Conservation (phyloP, 37 sponge, comb jelly and placozoan species). For the Tethya wilhelma region DNA sequence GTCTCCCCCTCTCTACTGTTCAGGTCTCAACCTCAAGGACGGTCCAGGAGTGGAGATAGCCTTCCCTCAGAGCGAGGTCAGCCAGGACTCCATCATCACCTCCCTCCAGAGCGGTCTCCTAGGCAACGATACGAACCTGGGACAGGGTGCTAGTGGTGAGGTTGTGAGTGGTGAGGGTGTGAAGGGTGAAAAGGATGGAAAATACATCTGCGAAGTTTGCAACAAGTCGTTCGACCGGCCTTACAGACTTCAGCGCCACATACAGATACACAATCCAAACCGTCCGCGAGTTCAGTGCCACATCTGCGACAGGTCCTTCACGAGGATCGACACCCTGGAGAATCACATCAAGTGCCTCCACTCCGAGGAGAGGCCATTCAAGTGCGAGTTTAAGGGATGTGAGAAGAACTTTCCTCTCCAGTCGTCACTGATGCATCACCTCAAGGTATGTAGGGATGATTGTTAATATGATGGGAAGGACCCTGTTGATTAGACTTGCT, state of each 20-base stretch:
- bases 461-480: too few relatives aligned
- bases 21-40: not conserved
- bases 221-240: constrained; percentile 59
- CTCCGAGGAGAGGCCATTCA: constrained; percentile 55
- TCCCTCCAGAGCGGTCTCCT: not conserved
- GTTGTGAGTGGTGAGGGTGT: not conserved
- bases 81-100: not conserved
- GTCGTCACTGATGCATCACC: constrained; percentile 52
- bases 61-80: not conserved
- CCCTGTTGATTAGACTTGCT: too few relatives aligned
- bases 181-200: not conserved
- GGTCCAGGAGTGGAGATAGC: not conserved
- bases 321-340: constrained; percentile 54
- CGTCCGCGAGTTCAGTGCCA: constrained; percentile 52
- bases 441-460: constrained; percentile 20
- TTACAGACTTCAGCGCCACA: constrained; percentile 57
- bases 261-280: constrained; percentile 71
- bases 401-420: constrained; percentile 41
- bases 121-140: too few relatives aligned
- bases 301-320: constrained; percentile 53
- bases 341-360: constrained; percentile 63
- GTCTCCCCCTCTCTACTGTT: not conserved
- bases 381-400: constrained; percentile 45
- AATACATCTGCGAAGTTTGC: constrained; percentile 45
- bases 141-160: too few relatives aligned